phyloP scores from a whole-genome alignment of 1,140 invertebrate genomes.

The Ceratina australensis region DNA sequence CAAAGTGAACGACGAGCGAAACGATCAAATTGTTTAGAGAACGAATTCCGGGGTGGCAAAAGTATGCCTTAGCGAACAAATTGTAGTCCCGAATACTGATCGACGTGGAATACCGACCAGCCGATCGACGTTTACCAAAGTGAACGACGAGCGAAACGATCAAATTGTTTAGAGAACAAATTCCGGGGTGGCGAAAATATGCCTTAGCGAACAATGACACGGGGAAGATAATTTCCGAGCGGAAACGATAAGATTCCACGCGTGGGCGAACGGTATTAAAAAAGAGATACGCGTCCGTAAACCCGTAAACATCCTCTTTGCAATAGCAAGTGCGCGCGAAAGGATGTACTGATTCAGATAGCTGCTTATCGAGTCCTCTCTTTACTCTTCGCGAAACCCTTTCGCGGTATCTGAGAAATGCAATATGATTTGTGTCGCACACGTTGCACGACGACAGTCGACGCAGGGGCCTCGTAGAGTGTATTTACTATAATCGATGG shows the following conservation, averaged over 20 bases:
- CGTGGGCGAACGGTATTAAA: slow-evolving; percentile 49
- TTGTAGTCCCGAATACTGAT: too few species aligned
- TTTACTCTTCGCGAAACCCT: not conserved
- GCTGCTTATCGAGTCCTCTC: not conserved
- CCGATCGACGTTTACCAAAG: too few species aligned
- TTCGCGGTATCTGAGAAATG: too few species aligned
- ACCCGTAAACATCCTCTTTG: slow-evolving; percentile 54
- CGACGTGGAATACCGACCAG: too few species aligned
- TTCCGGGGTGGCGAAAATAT: too few species aligned
- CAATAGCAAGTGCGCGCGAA: slow-evolving; percentile 20
- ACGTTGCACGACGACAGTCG: not conserved
- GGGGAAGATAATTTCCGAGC: slow-evolving; percentile 11
- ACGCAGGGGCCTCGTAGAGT: not conserved
- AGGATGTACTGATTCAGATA: slow-evolving; percentile 45
- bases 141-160: too few species aligned
- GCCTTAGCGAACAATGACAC: not conserved
- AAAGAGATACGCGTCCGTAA: slow-evolving; percentile 42
- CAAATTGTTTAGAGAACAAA: too few species aligned
- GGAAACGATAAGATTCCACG: slow-evolving; percentile 25
- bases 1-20: too few species aligned
- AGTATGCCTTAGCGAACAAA: not conserved
- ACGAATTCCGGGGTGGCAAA: too few species aligned
- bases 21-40: too few species aligned
- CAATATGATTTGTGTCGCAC: too few species aligned
- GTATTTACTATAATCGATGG: slow-evolving; percentile 36